Percentiles rank a stretch among this genome's conserved stretches.
phyloP scores from a whole-genome alignment of 2,888 invertebrate genomes.

The Cinara cedri region DNA sequence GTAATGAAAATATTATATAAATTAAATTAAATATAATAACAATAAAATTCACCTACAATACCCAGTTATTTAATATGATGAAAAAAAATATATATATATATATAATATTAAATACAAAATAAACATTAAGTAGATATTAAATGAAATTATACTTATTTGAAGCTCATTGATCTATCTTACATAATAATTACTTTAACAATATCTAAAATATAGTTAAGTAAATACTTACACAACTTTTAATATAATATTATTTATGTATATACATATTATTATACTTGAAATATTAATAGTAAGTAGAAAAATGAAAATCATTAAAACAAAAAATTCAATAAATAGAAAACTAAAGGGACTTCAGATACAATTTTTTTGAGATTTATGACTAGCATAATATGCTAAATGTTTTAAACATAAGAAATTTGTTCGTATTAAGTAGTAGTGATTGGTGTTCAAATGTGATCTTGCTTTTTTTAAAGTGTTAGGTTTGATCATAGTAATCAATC shows the following conservation, averaged over 20 bases:
- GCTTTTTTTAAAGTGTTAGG: slow-evolving; percentile 1
- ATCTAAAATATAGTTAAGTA: slow-evolving; percentile 22
- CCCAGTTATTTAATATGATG: slow-evolving; percentile 14
- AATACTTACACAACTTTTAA: slow-evolving; percentile 24
- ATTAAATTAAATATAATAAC: slow-evolving; percentile 35
- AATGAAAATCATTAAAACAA: neutral
- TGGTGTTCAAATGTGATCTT: slow-evolving; percentile 22
- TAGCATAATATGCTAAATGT: slow-evolving; percentile 36
- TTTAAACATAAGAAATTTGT: slow-evolving; percentile 22
- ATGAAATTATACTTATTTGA: slow-evolving; percentile 18
- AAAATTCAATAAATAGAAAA: slow-evolving; percentile 29
- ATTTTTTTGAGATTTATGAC: slow-evolving; percentile 38
- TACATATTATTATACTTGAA: slow-evolving; percentile 13
- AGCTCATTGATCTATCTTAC: slow-evolving; percentile 37
- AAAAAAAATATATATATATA: slow-evolving; percentile 3
- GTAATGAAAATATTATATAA: slow-evolving; percentile 33
- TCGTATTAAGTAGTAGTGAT: slow-evolving; percentile 38
- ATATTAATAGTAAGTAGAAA: slow-evolving; percentile 26
- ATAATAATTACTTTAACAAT: neutral
- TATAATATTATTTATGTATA: slow-evolving; percentile 17
- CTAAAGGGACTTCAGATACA: slow-evolving; percentile 19
- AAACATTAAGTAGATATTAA: slow-evolving; percentile 30
- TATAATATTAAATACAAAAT: neutral
- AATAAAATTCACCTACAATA: slow-evolving; percentile 36
- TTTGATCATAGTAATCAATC: slow-evolving; percentile 14